A percentile compares a stretch with the other conserved stretches of the same genome.
Evolutionary conservation across 2,113 vertebrate species (phyloP).

Genomic region (Cervus canadensis): DNA sequence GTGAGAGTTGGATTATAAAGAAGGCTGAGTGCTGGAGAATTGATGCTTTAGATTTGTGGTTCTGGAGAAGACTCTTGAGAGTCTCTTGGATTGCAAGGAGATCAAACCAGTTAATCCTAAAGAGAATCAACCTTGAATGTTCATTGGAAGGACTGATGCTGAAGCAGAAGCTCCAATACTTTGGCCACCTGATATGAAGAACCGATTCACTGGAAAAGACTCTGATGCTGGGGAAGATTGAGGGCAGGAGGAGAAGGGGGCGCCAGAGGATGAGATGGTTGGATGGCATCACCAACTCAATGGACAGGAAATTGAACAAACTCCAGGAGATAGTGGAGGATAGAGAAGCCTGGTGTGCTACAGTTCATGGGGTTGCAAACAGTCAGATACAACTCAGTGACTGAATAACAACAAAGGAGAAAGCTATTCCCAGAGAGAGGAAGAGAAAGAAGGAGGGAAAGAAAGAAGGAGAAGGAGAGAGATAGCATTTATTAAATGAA

Average conservation of each 20-base stretch:
- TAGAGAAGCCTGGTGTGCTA: background rate
- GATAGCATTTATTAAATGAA: conserved; percentile 3
- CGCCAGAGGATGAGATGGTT: background rate
- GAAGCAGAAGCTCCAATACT: background rate
- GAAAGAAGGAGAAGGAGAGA: background rate
- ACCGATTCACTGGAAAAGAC: background rate
- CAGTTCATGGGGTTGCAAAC: background rate
- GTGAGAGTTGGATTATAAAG: background rate
- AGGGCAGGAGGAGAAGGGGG: background rate
- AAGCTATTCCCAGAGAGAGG: background rate
- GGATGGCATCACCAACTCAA: background rate
- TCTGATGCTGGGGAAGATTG: background rate
- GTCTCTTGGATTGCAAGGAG: background rate
- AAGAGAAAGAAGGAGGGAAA: background rate
- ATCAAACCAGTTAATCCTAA: background rate
- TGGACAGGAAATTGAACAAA: background rate
- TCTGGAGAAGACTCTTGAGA: background rate
- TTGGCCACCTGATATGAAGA: background rate
- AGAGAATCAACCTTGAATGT: background rate
- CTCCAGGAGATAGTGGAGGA: background rate
- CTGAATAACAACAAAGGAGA: background rate
- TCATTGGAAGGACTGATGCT: background rate
- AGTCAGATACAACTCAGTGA: background rate
- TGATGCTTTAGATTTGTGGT: background rate
- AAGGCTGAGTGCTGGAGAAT: background rate